Base-by-base conservation (phyloP, 1,140 invertebrate genomes). In the Macrobrachium nipponense region DNA sequence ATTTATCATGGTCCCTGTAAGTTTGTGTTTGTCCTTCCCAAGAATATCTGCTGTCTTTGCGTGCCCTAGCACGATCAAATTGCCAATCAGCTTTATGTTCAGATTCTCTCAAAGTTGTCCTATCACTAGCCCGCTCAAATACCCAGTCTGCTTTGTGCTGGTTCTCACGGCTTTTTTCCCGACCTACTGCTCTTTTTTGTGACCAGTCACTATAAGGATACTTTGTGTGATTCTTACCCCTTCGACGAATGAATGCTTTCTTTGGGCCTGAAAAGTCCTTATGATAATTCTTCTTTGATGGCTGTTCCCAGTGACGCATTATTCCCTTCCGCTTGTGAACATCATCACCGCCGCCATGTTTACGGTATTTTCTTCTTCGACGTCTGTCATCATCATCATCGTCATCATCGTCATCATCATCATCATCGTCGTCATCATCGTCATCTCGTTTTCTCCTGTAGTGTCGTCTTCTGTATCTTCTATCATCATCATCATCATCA, bases 241-340 rank as follows among this genome's bases (percentile, higher is more conserved):
- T 79, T 76, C 87, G 70, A 44, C 87, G 77, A 27, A 88, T 85
- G 72, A 88, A 88, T 18, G 80, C 79, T 66, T 88, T 81, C 70
- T 82, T 81, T 17, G 87, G 84, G 36, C 78, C 82, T n/a, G 78
- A 58, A 51, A 44, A 72, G 78, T 86, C 78, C 68, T 78, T 86
- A 27, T 70, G 76, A 78, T 78, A 77, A 73, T 80, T 84, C 59
- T 86, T 86, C 79, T 78, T 86, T 15, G 79, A 62, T n/a, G 87
- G 82, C 27, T 86, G 81, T 70, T 88, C 64, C 87, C 87, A 88
- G 79, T 88, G 87, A 0, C 82, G 82, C 80, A 78, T 60, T 76
- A 88, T 61, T 17, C 87, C 80, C 43, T 79, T 86, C 51, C 61
- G 79, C 43, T 78, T 85, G 62, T 78, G 36, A 17, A 66, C 70